Evolutionary conservation across 2,888 invertebrate species (phyloP).

Genomic region (Girardia tigrina): DNA sequence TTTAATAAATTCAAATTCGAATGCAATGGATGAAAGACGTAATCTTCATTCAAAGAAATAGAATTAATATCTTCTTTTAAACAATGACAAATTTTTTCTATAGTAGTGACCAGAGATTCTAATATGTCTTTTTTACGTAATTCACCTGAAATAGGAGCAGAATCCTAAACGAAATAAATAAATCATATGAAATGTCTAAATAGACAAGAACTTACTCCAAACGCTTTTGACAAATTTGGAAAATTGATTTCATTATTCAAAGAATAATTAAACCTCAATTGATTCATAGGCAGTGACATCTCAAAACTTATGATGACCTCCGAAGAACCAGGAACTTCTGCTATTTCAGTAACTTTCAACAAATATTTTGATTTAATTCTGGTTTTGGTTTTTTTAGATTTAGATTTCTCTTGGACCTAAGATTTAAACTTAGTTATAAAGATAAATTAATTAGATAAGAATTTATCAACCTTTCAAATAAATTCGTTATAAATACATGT

Average conservation of each 20-base stretch:
- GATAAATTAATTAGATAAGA: too few species aligned
- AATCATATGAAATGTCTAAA: not conserved
- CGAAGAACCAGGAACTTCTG: not conserved
- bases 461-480: too few species aligned
- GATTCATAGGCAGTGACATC: conserved; percentile 13
- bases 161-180: not conserved
- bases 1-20: not conserved
- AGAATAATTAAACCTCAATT: not conserved
- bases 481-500: too few species aligned
- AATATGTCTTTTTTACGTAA: not conserved
- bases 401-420: not conserved
- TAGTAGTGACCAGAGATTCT: not conserved
- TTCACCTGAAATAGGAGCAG: not conserved
- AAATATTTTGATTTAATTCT: conserved; percentile 7
- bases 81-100: conserved; percentile 9
- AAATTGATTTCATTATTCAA: not conserved
- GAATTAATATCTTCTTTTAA: conserved; percentile 24
- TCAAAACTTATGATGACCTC: not conserved
- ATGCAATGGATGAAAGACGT: conserved; percentile 9
- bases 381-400: not conserved
- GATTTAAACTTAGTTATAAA: too few species aligned
- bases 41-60: conserved; percentile 25
- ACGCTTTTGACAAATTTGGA: not conserved
- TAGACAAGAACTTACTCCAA: not conserved
- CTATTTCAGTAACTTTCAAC: conserved; percentile 10